These are phyloP conservation scores for Stictocephala bisonia DNA, from an alignment of 2,888 invertebrate genomes.

Conservation along the genomic window DNA sequence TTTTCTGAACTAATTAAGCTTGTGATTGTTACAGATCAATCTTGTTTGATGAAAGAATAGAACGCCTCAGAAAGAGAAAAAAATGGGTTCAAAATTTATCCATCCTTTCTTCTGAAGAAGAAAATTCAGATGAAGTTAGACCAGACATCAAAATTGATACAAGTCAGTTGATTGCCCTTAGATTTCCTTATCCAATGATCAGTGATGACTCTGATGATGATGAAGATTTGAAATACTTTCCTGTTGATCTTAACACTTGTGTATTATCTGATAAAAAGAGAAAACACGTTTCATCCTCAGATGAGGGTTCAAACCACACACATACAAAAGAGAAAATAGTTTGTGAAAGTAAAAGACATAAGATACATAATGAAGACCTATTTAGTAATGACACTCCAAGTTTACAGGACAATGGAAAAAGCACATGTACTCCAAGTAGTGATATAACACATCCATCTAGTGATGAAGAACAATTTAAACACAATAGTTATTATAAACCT, in stretches of 20 bases:
- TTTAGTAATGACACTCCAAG: too few species aligned
- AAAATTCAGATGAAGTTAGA: neutral
- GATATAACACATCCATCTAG: neutral
- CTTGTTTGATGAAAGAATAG: too few species aligned
- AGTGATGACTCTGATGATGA: conserved; percentile 12
- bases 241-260: neutral
- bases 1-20: too few species aligned
- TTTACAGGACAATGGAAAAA: too few species aligned
- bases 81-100: conserved; percentile 18
- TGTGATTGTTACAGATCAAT: too few species aligned
- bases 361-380: too few species aligned
- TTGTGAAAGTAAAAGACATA: too few species aligned
- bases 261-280: too few species aligned
- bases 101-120: conserved; percentile 10
- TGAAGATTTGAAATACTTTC: neutral
- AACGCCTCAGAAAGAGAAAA: neutral
- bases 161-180: neutral
- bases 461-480: neutral
- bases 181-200: conserved; percentile 17
- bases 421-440: too few species aligned
- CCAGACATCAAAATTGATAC: neutral
- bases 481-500: too few species aligned
- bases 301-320: neutral
- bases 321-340: too few species aligned
- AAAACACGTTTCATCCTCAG: conserved; percentile 16